Percentiles rank a stretch among this genome's conserved stretches.
Evolutionary conservation across 2,888 invertebrate species (phyloP).

Genomic region (Latheticus oryzae): DNA sequence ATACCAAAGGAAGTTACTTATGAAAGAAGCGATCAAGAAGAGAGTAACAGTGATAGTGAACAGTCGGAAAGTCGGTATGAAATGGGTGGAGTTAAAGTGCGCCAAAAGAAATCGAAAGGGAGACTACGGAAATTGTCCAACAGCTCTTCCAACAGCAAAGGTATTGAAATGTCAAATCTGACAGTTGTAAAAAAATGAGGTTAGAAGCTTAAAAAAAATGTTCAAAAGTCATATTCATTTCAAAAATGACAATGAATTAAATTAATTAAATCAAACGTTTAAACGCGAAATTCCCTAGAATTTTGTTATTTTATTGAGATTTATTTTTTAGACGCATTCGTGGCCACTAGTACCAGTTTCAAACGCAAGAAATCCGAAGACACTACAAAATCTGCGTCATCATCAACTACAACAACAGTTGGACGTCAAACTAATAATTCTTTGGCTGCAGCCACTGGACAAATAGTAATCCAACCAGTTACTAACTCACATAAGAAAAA

Average conservation of each 20-base stretch:
- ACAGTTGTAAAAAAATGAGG: too few species aligned
- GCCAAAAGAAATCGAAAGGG: constrained; percentile 55
- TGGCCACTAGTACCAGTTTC: constrained; percentile 17
- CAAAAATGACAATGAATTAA: too few species aligned
- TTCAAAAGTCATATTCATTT: too few species aligned
- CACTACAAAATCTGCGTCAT: constrained; percentile 28
- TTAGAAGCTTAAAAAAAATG: too few species aligned
- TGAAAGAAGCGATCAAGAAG: constrained; percentile 68
- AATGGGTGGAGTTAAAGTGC: constrained; percentile 60
- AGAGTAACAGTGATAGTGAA: constrained; percentile 57
- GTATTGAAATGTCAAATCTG: constrained; percentile 28
- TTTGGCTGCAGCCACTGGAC: constrained; percentile 84
- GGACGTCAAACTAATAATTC: constrained; percentile 91
- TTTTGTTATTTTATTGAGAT: too few species aligned
- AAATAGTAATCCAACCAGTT: constrained; percentile 78
- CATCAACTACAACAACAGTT: constrained; percentile 59
- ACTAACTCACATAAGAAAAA: constrained; percentile 67
- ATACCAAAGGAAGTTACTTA: constrained; percentile 61
- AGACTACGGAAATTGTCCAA: constrained; percentile 53
- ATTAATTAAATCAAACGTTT: too few species aligned
- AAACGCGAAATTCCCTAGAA: too few species aligned
- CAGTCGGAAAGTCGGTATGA: constrained; percentile 57
- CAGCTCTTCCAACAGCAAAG: constrained; percentile 48
- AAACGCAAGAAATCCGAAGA: constrained; percentile 39
- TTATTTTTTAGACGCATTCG: constrained; percentile 26